Evolutionary conservation across 1,140 invertebrate species (phyloP).

Genomic region (Nasonia vitripennis): DNA sequence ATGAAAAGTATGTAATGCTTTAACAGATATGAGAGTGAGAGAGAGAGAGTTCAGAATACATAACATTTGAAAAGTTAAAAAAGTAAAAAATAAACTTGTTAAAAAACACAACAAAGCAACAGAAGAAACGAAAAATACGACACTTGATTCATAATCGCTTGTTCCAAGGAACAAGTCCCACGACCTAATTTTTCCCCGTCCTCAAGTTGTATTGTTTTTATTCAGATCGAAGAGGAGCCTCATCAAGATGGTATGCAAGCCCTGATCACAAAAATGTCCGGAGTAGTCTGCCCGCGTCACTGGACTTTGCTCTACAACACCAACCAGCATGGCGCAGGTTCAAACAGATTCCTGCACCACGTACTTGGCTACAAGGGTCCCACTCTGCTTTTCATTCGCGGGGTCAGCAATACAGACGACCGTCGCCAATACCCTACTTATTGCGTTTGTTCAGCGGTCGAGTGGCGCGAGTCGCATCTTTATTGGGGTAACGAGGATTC

Average conservation of each 20-base stretch:
- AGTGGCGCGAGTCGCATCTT: constrained; percentile 90
- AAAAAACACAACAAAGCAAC: not conserved
- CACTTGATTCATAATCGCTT: not conserved
- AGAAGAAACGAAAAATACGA: not conserved
- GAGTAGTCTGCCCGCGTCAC: constrained; percentile 80
- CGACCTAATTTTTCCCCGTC: not conserved
- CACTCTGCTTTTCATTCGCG: constrained; percentile 85
- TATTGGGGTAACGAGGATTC: constrained; percentile 89
- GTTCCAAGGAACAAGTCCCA: not conserved
- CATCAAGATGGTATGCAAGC: constrained; percentile 66
- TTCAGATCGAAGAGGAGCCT: constrained; percentile 62
- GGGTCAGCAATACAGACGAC: constrained; percentile 61
- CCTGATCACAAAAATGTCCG: constrained; percentile 66
- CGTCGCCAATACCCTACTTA: constrained; percentile 81
- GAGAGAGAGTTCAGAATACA: too few species aligned
- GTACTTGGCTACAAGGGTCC: constrained; percentile 90
- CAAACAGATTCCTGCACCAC: constrained; percentile 92
- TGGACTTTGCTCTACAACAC: constrained; percentile 91
- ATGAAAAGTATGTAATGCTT: constrained; percentile 9
- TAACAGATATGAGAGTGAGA: not conserved
- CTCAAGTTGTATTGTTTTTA: constrained; percentile 17
- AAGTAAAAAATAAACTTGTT: not conserved
- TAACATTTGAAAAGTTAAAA: not conserved
- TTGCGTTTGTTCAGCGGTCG: constrained; percentile 85
- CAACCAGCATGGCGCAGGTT: constrained; percentile 87